Conservation (phyloP, 2,888 invertebrate species). For the Temnothorax rugatulus region DNA sequence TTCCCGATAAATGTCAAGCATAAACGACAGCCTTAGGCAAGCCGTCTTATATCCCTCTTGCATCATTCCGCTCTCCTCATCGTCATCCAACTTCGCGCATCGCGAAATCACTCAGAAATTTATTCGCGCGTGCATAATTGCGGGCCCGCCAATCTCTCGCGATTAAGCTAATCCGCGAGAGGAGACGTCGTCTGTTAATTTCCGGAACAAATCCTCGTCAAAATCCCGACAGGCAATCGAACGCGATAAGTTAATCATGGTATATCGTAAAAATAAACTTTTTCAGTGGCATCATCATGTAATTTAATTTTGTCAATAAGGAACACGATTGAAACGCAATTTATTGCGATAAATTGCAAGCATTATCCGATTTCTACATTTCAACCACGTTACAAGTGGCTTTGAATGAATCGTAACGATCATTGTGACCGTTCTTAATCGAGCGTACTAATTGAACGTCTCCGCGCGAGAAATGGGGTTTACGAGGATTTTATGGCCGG, state of each 20-base stretch:
- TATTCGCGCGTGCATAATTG: slow-evolving; percentile 41
- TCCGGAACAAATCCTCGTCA: background rate
- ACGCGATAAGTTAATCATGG: background rate
- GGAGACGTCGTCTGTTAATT: background rate
- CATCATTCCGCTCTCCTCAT: slow-evolving; percentile 60
- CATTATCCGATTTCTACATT: background rate
- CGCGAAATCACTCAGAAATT: slow-evolving; percentile 40
- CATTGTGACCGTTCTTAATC: background rate
- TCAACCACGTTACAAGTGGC: background rate
- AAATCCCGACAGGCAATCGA: slow-evolving; percentile 15
- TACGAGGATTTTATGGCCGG: background rate
- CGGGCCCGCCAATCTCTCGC: background rate
- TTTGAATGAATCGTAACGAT: background rate
- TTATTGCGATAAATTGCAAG: background rate
- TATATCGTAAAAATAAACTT: background rate
- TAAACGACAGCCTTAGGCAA: slow-evolving; percentile 75
- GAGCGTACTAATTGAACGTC: slow-evolving; percentile 10
- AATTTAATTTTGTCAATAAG: background rate
- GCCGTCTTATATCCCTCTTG: slow-evolving; percentile 61
- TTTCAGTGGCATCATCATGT: background rate
- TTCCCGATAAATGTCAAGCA: slow-evolving; percentile 75
- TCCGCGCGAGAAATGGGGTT: background rate
- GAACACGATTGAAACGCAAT: background rate
- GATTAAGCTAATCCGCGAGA: slow-evolving; percentile 9
- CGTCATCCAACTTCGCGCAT: slow-evolving; percentile 39